Percentiles rank a stretch among this genome's conserved stretches.
phyloP scores from a whole-genome alignment of 2,113 vertebrate genomes.

The Thunnus thynnus region DNA sequence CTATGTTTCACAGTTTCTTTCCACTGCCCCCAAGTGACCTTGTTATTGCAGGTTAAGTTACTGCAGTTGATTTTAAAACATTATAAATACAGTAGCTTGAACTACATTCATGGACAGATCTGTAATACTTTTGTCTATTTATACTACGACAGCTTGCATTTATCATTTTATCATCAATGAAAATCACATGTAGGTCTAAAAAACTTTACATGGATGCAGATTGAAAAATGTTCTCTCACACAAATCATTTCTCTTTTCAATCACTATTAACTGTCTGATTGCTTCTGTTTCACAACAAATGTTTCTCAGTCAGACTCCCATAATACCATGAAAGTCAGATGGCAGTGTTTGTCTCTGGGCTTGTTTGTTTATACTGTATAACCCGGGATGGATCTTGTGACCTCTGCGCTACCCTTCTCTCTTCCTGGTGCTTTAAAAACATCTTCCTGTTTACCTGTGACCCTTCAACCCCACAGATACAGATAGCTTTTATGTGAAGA shows the following conservation, averaged over 20 bases:
- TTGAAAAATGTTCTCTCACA: no score
- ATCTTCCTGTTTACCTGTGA: conserved; percentile 67
- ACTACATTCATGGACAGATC: no score
- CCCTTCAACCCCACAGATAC: neutral
- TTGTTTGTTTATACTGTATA: conserved; percentile 30
- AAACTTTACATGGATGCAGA: no score
- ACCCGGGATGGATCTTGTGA: conserved; percentile 32
- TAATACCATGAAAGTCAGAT: conserved; percentile 1
- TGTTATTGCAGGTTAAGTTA: no score
- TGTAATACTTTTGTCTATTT: no score
- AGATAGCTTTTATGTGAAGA: conserved; percentile 24
- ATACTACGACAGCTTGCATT: no score
- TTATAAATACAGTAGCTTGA: no score
- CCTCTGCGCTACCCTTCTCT: conserved; percentile 18
- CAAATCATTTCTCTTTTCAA: neutral
- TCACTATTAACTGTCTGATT: neutral
- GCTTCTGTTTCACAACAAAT: neutral
- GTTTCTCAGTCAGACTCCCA: neutral
- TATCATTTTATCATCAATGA: no score
- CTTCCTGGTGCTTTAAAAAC: conserved; percentile 54
- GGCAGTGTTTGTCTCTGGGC: conserved; percentile 21
- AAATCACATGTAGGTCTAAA: no score
- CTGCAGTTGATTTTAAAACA: no score
- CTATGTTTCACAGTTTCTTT: no score
- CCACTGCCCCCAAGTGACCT: no score